Evolutionary conservation across 2,797 vertebrate species (phyloP), one percentile per base, ranked within the genome.

Genomic region (Ataeniobius toweri): DNA sequence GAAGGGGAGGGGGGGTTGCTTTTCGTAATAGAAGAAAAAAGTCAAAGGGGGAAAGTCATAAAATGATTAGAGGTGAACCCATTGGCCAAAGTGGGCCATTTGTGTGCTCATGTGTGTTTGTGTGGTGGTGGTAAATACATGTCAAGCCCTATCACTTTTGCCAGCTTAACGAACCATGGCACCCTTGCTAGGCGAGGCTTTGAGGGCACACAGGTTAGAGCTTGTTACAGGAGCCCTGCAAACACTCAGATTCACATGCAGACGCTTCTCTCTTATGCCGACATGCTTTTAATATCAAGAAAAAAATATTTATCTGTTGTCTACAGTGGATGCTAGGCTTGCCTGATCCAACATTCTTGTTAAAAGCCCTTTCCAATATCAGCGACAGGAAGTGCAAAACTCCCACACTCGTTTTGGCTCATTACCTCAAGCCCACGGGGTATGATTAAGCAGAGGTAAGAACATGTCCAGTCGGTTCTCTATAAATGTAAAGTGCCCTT

Each of bases 161-260:
- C 85, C 83, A 83, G 86, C 88, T 71, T 92, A 92, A 92, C 86
- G 78, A 92, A 89, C 87, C 89, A 50, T 87, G 92, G 79, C 89
- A 82, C 84, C 87, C 89, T 87, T 87, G 56, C 85, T 86, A 87
- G 90, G 91, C 90, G 84, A 90, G 86, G 87, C 87, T 75, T 65
- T 0, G 78, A 67, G 88, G 91, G 85, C 82, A 41, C 67, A 22
- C 84, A 80, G 92, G 91, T 92, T 89, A 83, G 83, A 31, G 18
- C 85, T 79, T 63, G 79, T 69, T 88, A 77, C 85, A 80, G 81
- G 70, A 50, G 73, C 73, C 72, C 24, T 51, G 68, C 73, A 65
- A 58, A 53, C 5, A 24, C 74, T 44, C 75, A 0, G 20, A 48
- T 58, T 39, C 68, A 22, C 41, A 61, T 18, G 3, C 22, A 59